Base-by-base conservation (phyloP, 2,113 vertebrate species). In the Bombycilla garrulus region DNA sequence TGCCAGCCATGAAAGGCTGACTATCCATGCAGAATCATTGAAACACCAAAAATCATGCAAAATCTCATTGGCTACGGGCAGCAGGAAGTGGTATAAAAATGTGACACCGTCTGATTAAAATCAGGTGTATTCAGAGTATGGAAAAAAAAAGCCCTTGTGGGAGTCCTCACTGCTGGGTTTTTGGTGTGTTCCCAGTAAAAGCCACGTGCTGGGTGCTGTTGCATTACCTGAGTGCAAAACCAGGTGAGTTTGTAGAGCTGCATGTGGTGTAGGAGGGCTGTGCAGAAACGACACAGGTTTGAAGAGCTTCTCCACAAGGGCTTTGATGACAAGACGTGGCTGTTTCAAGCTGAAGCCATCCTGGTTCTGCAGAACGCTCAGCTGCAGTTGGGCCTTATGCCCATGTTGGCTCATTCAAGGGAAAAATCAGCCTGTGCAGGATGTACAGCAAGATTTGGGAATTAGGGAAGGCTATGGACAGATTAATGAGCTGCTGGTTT, bases 181-280 rank as follows among this genome's bases (percentile, higher is more conserved):
- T 14, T 21, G 48, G n/a, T 36, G 48, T 57, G 29, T 14, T 77
- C 23, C 40, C n/a, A 42, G 21, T 22, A 50, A 56, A 45, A 77
- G 11, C 28, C 9, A 0, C 2, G 5, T 33, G 22, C 38, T 82
- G 11, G 4, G 33, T 56, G 69, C 29, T 0, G 2, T 45, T 51
- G 42, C 14, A 7, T 50, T 44, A 35, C 11, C n/a, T 15, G 47
- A 50, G 36, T 24, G 33, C 45, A 22, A 33, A 57, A 19, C 21
- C 38, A 48, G 6, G 1, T 26, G 25, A n/a, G 11, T 60, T 28
- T 69, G n/a, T 24, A n/a, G 84, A 56, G 69, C 28, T 13, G 14
- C 14, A 2, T 9, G 31, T 40, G 33, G 11, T 29, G 5, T 20
- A 5, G 26, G 38, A 31, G 17, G 11, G 10, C 24, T 8, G 12